A percentile compares a stretch with the other conserved stretches of the same genome.
phyloP scores from a whole-genome alignment of 2,888 invertebrate species.

The Tortrix viridana region DNA sequence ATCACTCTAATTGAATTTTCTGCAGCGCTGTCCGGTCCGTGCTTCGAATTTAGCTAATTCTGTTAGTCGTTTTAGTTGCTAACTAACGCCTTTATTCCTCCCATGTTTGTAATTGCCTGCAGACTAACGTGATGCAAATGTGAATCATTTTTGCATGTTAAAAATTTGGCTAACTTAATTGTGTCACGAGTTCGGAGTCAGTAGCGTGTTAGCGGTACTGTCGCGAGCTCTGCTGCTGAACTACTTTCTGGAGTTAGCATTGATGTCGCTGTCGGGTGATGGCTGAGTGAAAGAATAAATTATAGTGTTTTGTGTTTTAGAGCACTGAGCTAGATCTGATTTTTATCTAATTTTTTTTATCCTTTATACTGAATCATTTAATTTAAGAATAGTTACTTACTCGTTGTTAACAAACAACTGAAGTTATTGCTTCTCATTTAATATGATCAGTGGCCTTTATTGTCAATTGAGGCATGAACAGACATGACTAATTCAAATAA shows the following conservation, averaged over 20 bases:
- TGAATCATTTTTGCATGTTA: constrained; percentile 40
- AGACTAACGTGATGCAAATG: constrained; percentile 48
- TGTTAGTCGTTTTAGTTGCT: constrained; percentile 65
- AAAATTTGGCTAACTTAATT: constrained; percentile 26
- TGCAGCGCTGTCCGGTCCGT: constrained; percentile 65
- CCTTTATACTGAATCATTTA: too few species aligned
- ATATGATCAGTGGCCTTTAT: too few species aligned
- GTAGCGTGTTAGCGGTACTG: constrained; percentile 14
- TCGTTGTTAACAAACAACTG: too few species aligned
- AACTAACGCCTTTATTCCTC: constrained; percentile 64
- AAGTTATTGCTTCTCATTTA: too few species aligned
- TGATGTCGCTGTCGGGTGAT: constrained; percentile 18
- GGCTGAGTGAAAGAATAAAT: constrained; percentile 2
- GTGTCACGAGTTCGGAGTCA: constrained; percentile 2
- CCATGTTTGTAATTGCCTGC: constrained; percentile 56
- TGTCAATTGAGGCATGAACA: too few species aligned
- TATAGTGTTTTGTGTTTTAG: not conserved
- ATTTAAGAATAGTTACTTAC: too few species aligned
- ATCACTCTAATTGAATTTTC: constrained; percentile 77
- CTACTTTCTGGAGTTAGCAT: constrained; percentile 24
- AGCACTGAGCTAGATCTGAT: too few species aligned
- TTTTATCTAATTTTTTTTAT: too few species aligned
- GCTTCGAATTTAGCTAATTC: constrained; percentile 72
- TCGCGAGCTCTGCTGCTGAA: constrained; percentile 12
- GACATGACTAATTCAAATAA: too few species aligned